Evolutionary conservation across 2,113 vertebrate species (phyloP).

Genomic region (Tragelaphus scriptus): DNA sequence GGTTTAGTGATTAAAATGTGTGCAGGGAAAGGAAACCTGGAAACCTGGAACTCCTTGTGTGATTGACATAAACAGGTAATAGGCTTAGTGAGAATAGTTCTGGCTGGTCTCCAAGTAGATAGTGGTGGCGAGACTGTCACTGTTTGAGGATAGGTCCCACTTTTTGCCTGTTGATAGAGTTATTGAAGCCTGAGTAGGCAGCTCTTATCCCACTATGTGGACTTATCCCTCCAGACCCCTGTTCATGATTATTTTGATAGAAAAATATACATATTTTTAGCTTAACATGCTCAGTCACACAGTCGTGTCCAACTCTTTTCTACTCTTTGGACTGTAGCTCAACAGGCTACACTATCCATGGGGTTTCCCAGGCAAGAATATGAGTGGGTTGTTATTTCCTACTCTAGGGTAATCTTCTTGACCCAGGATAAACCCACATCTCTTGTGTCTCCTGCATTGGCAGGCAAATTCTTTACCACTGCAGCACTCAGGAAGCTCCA

Average conservation of each 20-base stretch:
- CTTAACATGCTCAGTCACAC: background rate
- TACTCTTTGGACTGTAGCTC: background rate
- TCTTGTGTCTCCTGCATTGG: background rate
- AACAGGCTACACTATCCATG: background rate
- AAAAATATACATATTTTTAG: background rate
- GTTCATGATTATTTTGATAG: background rate
- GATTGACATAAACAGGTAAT: background rate
- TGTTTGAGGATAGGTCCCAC: too few relatives aligned
- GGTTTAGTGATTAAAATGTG: background rate
- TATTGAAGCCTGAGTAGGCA: background rate
- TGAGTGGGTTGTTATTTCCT: background rate
- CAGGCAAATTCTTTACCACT: background rate
- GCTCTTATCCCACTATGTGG: background rate
- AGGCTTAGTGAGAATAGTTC: background rate
- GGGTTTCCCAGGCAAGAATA: background rate
- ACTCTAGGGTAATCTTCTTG: background rate
- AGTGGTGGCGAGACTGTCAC: background rate
- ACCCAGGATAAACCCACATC: background rate
- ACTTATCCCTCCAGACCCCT: background rate
- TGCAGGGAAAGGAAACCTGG: background rate
- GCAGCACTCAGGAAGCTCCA: background rate
- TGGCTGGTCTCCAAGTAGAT: background rate
- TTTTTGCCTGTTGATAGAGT: background rate
- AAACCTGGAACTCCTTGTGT: background rate
- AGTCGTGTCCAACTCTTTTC: background rate